Evolutionary conservation across 2,797 vertebrate species (phyloP).

Genomic region (Rhincodon typus): DNA sequence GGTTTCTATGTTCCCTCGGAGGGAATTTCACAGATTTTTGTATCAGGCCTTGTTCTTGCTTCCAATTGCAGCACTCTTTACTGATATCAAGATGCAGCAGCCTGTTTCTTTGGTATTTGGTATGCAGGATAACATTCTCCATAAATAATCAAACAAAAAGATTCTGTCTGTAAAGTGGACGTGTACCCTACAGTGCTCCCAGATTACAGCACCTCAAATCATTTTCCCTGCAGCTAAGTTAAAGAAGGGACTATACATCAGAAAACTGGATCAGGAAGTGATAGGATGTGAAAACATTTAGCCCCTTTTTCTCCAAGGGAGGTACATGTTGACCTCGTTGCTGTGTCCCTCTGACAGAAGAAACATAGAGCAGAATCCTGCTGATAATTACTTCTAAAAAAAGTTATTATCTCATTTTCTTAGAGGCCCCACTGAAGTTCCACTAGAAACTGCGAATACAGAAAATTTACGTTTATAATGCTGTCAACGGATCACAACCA

Average conservation of each 20-base stretch:
- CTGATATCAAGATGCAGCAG: background rate
- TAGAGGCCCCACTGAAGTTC: background rate
- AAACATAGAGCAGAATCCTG: background rate
- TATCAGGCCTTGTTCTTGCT: background rate
- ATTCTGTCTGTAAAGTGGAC: background rate
- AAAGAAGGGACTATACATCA: background rate
- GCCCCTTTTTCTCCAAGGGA: no score
- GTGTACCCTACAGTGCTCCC: background rate
- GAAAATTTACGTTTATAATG: background rate
- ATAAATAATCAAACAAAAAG: background rate
- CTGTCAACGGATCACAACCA: background rate
- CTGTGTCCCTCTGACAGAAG: background rate
- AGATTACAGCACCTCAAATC: background rate
- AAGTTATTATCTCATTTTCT: background rate
- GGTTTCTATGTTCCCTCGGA: no score
- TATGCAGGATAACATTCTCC: background rate
- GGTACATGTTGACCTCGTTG: background rate
- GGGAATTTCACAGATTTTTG: background rate
- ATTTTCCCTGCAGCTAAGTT: background rate
- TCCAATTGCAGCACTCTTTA: background rate
- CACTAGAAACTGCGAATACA: background rate
- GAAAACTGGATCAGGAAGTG: background rate
- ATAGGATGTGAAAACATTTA: background rate
- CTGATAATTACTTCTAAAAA: background rate
- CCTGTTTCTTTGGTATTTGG: background rate